phyloP scores from a whole-genome alignment of 37 sponge, comb jelly and placozoan species.

The Bolinopsis microptera region DNA sequence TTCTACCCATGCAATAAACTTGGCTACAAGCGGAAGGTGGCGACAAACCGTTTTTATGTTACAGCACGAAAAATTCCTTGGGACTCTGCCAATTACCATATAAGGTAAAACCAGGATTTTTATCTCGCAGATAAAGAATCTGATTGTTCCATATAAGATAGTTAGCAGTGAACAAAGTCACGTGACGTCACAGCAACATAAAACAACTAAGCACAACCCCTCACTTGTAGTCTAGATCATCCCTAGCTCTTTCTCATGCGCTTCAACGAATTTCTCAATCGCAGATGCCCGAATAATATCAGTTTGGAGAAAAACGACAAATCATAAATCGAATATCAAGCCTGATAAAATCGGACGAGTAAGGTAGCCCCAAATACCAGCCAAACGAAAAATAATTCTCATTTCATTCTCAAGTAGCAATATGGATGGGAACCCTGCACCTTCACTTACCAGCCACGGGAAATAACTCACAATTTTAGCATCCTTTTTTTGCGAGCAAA shows the following conservation, averaged over 20 bases:
- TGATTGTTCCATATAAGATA: not conserved
- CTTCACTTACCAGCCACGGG: no score
- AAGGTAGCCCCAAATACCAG: not conserved
- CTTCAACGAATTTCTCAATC: not conserved
- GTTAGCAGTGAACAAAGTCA: not conserved
- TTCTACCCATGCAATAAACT: not conserved
- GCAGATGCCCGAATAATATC: not conserved
- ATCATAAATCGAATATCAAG: not conserved
- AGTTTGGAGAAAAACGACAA: no score
- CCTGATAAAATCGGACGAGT: not conserved
- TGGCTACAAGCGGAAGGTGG: not conserved
- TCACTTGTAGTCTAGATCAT: no score
- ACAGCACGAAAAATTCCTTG: not conserved
- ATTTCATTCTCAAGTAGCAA: not conserved
- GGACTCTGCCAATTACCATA: not conserved
- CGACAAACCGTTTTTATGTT: not conserved
- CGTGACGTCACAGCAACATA: not conserved
- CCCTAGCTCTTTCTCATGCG: not conserved
- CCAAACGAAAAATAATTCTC: not conserved
- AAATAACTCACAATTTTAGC: no score
- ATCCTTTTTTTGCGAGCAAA: no score
- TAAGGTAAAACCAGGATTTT: not conserved
- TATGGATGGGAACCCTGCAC: no score
- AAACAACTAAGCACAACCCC: not conserved
- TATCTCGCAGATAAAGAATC: not conserved